These are phyloP conservation scores for Notechis scutatus DNA, from an alignment of 2,113 vertebrate genomes.

Conservation along the genomic window DNA sequence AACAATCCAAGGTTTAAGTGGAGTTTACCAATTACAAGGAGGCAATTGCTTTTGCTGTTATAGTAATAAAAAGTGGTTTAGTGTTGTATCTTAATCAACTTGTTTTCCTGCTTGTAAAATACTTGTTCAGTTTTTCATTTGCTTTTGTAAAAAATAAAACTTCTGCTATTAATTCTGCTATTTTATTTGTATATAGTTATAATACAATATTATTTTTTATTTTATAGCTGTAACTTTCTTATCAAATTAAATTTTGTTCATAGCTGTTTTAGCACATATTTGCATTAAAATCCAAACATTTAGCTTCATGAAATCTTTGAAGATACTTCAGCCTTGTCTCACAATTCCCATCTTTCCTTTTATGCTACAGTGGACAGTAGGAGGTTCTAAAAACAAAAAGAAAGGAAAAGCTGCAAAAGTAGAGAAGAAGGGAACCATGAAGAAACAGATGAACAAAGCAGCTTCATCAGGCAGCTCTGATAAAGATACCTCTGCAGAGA, in stretches of 20 bases:
- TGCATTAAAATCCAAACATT: background rate
- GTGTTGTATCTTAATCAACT: background rate
- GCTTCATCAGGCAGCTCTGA: constrained; percentile 96
- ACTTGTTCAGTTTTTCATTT: background rate
- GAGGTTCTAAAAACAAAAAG: constrained; percentile 96
- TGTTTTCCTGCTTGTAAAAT: background rate
- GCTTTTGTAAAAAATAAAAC: background rate
- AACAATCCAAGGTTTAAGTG: background rate
- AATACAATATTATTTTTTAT: background rate
- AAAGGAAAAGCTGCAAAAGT: constrained; percentile 89
- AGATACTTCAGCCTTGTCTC: background rate
- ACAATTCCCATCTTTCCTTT: constrained; percentile 35
- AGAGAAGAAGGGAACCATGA: constrained; percentile 89
- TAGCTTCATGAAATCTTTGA: background rate
- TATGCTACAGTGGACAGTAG: constrained; percentile 90
- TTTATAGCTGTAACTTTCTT: background rate
- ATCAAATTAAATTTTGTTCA: no score
- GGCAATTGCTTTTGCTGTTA: background rate
- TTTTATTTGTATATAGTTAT: background rate
- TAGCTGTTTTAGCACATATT: background rate
- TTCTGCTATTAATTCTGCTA: background rate
- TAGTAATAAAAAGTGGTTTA: background rate
- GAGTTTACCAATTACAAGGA: background rate
- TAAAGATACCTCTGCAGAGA: constrained; percentile 93
- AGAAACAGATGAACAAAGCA: constrained; percentile 85